These are phyloP conservation scores for Rhinolophus sinicus DNA, from an alignment of 2,113 vertebrate genomes.

Conservation along the genomic window DNA sequence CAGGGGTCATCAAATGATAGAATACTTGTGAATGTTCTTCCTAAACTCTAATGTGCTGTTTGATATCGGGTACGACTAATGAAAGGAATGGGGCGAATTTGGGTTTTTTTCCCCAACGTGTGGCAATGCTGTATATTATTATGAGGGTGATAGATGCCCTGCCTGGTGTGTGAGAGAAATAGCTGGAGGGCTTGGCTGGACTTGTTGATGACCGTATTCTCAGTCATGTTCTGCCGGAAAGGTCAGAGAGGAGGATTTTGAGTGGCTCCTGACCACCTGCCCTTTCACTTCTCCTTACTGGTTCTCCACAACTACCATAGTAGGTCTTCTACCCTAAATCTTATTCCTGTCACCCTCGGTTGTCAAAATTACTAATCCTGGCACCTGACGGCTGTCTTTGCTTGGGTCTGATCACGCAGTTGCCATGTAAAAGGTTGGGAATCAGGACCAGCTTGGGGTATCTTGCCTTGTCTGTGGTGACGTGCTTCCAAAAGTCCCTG, in stretches of 20 bases:
- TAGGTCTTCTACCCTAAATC: not conserved
- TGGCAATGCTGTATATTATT: not conserved
- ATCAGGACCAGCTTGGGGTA: not conserved
- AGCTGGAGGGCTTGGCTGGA: not conserved
- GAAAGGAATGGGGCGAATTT: not conserved
- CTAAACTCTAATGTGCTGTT: not conserved
- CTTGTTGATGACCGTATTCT: slow-evolving; percentile 29
- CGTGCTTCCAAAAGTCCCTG: not conserved
- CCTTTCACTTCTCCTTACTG: not conserved
- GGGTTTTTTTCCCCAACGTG: not conserved
- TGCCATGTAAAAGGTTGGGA: not conserved
- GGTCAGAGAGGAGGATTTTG: not conserved
- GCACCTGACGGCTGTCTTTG: not conserved
- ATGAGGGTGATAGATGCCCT: not conserved
- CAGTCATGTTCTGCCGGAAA: not conserved
- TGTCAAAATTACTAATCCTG: not conserved
- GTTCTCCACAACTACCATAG: not conserved
- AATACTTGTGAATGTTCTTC: not conserved
- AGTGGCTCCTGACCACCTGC: not conserved
- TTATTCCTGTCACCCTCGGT: not conserved
- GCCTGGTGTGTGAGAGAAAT: not conserved
- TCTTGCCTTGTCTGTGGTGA: not conserved
- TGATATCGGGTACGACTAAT: not conserved
- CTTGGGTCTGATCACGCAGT: not conserved
- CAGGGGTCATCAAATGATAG: not conserved